phyloP scores from a whole-genome alignment of 2,113 vertebrate species.

The Nipponia nippon region DNA sequence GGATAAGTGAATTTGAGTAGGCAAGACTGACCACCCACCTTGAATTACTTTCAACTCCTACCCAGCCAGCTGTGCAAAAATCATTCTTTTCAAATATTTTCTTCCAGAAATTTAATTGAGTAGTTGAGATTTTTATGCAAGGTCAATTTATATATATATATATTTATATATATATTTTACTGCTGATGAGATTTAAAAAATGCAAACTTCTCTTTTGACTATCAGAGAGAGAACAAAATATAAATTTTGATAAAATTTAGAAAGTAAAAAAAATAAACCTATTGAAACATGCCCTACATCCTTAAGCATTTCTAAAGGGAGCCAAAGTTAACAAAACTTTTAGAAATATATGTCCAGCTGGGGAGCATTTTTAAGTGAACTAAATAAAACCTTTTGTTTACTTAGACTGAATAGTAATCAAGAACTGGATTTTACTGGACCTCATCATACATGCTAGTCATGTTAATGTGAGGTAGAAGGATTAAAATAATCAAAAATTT shows the following conservation, averaged over 20 bases:
- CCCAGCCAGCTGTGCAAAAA: background rate
- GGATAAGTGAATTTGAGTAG: background rate
- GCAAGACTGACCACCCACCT: conserved; percentile 56
- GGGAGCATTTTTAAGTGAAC: background rate
- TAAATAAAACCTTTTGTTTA: background rate
- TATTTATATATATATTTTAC: too few relatives aligned
- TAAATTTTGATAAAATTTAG: background rate
- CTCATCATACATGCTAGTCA: background rate
- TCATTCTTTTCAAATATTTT: background rate
- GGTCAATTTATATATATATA: background rate
- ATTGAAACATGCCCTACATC: background rate
- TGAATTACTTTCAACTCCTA: conserved; percentile 10
- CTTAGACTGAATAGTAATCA: background rate
- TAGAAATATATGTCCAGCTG: background rate
- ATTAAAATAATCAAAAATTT: background rate
- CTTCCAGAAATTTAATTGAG: background rate
- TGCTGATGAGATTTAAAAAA: background rate
- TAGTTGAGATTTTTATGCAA: background rate
- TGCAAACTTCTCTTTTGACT: background rate
- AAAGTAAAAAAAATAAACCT: background rate
- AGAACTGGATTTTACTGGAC: background rate
- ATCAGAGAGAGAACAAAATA: background rate
- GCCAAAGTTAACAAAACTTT: conserved; percentile 9
- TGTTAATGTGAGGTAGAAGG: background rate
- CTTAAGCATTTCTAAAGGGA: background rate